Evolutionary conservation across 1,140 invertebrate species (phyloP), one percentile per base, ranked within the genome.

Genomic region (Platyura marginata): DNA sequence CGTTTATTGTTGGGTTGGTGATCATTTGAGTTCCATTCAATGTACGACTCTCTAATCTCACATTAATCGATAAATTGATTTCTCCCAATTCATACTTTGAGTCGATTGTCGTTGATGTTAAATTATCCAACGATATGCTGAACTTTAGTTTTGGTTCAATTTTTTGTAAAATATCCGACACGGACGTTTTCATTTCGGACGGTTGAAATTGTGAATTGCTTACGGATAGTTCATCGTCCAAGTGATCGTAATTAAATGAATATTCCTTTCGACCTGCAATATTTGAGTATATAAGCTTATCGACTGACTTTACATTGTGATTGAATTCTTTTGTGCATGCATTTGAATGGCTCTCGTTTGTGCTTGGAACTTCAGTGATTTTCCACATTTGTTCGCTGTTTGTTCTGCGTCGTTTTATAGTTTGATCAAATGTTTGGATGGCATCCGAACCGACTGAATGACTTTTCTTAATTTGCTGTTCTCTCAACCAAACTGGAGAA

Each of bases 301-400:
- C 25, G 25, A 8, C 13, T 29, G 25, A 13, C 13, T 29, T 29
- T 29, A 8, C 25, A 29, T n/a, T n/a, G n/a, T n/a, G n/a, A n/a
- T n/a, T 8, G 13, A 6, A 29, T 29, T 8, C 25, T 6, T 29
- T 13, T 6, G 25, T 29, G 13, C 25, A 29, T 29, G 25, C 25
- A 13, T 29, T 29, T 13, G 25, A 8, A 8, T 6, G 6, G 25
- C 25, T 29, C 25, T 13, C 13, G 6, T 29, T 29, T 6, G 25
- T 29, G 6, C 57, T 60, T 1, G 61, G 59, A 2, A 51, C 57
- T 51, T 66, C 64, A 32, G 62, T 46, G 29, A 59, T 60, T 39
- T 60, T 59, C 65, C 64, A 67, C 45, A 67, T 65, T 19, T 59
- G 4, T 57, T 51, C 15, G 61, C 55, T 1, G 62, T 61, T 32